Conservation (phyloP, 2,797 vertebrate species). For the Harpagifer antarcticus region DNA sequence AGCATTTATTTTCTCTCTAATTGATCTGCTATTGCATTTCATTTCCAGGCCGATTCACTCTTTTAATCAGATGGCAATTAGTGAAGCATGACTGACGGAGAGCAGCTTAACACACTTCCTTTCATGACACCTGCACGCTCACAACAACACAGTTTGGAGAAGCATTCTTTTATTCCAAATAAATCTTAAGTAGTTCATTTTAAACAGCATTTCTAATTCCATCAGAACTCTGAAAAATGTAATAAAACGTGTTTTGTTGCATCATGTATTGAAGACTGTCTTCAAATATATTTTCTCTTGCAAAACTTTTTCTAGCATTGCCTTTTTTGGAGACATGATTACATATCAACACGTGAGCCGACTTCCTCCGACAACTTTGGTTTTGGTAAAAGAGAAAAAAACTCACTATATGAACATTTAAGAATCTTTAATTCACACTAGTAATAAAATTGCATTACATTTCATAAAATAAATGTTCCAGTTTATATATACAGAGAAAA, state of each 20-base stretch:
- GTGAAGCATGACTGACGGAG: slow-evolving; percentile 75
- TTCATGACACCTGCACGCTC: slow-evolving; percentile 75
- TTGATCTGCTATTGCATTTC: slow-evolving; percentile 80
- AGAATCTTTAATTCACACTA: slow-evolving; percentile 99
- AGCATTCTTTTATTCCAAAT: slow-evolving; percentile 86
- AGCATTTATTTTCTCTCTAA: slow-evolving; percentile 78
- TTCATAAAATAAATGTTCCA: slow-evolving; percentile 99
- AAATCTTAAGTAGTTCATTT: slow-evolving; percentile 80
- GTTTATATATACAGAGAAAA: slow-evolving; percentile 99
- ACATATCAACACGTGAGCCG: slow-evolving; percentile 71
- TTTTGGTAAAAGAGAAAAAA: slow-evolving; percentile 80
- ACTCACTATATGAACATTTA: slow-evolving; percentile 93
- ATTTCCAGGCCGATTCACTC: slow-evolving; percentile 78
- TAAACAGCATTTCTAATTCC: slow-evolving; percentile 82
- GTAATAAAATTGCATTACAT: slow-evolving; percentile 99
- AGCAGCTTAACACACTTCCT: slow-evolving; percentile 58
- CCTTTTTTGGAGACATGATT: slow-evolving; percentile 74
- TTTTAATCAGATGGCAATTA: slow-evolving; percentile 82
- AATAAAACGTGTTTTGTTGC: slow-evolving; percentile 77
- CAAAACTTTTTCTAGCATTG: slow-evolving; percentile 58
- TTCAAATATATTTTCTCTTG: slow-evolving; percentile 72
- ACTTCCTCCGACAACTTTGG: slow-evolving; percentile 78
- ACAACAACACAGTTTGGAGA: slow-evolving; percentile 83
- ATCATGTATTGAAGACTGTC: slow-evolving; percentile 76
- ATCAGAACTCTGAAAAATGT: slow-evolving; percentile 79